Evolutionary conservation across 2,113 vertebrate genomes (phyloP).

Genomic region (Tupaia tana): DNA sequence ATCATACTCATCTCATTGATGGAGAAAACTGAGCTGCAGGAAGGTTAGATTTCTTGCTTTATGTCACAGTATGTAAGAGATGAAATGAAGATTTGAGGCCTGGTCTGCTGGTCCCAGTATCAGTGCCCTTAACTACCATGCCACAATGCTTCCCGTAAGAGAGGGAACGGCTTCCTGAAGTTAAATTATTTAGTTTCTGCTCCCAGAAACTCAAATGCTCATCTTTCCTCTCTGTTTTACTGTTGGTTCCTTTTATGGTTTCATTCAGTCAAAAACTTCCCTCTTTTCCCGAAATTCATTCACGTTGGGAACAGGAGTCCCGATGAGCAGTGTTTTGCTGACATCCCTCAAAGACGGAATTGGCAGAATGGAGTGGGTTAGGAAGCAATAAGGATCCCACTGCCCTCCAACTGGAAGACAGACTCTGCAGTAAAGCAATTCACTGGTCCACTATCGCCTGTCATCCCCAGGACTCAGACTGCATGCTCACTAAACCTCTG

Average conservation of each 20-base stretch:
- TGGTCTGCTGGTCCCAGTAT: not conserved
- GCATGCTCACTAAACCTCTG: not conserved
- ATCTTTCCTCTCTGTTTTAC: not conserved
- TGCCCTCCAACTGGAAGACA: not conserved
- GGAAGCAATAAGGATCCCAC: not conserved
- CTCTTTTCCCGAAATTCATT: not conserved
- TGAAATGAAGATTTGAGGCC: not conserved
- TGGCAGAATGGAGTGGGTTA: not conserved
- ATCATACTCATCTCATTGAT: not conserved
- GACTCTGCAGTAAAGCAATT: not conserved
- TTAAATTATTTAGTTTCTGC: not conserved
- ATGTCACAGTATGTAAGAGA: not conserved
- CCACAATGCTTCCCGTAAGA: not conserved
- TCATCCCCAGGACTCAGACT: not conserved
- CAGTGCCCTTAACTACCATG: not conserved
- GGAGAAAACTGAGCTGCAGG: not conserved
- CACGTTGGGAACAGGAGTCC: not conserved
- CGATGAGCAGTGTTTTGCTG: not conserved
- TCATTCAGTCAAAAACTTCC: not conserved
- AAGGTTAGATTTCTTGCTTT: not conserved
- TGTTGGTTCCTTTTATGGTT: not conserved
- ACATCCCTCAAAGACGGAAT: not conserved
- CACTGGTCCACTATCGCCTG: not conserved
- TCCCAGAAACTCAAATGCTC: not conserved
- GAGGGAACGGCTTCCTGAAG: not conserved